Percentiles rank a stretch among this genome's conserved stretches.
Evolutionary conservation across 2,113 vertebrate genomes (phyloP).

Genomic region (Tupaia chinensis): DNA sequence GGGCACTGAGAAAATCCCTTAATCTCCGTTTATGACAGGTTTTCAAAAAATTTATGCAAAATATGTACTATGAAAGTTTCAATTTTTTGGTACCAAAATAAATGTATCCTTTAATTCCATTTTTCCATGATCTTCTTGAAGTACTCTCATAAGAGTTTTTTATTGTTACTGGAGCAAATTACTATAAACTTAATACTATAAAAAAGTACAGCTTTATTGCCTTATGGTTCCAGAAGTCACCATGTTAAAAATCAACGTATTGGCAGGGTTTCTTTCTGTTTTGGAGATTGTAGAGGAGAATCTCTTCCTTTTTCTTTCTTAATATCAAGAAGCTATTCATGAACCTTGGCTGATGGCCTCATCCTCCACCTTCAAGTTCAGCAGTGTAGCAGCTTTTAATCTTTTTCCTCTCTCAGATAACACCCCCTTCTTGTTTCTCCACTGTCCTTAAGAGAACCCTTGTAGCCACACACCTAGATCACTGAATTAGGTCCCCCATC

Average conservation of each 20-base stretch:
- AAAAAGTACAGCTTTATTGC: not conserved
- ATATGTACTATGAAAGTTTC: too few relatives aligned
- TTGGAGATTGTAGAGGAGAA: not conserved
- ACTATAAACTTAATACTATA: not conserved
- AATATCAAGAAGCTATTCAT: not conserved
- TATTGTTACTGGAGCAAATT: not conserved
- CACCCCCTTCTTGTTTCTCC: not conserved
- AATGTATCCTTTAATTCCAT: too few relatives aligned
- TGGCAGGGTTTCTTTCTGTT: not conserved
- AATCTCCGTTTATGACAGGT: not conserved
- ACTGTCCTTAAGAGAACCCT: not conserved
- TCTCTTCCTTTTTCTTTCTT: not conserved
- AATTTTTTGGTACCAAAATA: too few relatives aligned
- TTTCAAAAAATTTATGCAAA: too few relatives aligned
- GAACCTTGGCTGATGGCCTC: not conserved
- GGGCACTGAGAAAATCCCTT: not conserved
- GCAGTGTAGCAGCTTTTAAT: not conserved
- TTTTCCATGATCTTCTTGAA: too few relatives aligned
- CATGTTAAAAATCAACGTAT: not conserved
- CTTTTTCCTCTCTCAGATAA: not conserved
- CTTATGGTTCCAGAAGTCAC: not conserved
- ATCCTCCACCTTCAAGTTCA: not conserved
- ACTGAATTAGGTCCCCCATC: not conserved
- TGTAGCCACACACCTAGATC: not conserved
- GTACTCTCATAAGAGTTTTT: not conserved